phyloP scores from a whole-genome alignment of 2,113 vertebrate species.

The Guaruba guarouba region DNA sequence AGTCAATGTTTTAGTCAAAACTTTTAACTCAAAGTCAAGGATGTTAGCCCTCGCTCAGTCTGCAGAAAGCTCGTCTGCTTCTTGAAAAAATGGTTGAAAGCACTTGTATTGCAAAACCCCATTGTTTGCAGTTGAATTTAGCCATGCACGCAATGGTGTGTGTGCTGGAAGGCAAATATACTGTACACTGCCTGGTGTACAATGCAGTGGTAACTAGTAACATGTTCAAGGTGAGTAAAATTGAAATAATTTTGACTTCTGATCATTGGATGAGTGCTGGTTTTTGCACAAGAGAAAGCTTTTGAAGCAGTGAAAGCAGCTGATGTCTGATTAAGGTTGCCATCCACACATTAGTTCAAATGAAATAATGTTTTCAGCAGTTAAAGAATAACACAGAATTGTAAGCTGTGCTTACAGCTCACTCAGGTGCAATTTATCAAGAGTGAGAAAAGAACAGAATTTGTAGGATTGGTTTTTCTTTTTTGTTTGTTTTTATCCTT shows the following conservation, averaged over 20 bases:
- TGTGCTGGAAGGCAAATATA: background rate
- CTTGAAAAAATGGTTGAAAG: background rate
- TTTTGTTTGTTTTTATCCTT: background rate
- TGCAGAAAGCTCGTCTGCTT: background rate
- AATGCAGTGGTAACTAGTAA: background rate
- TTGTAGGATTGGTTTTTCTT: background rate
- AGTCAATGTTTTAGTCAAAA: background rate
- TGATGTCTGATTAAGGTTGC: background rate
- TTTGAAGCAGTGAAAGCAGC: background rate
- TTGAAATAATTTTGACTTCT: background rate
- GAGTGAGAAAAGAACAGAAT: background rate
- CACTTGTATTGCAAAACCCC: background rate
- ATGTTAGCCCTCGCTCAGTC: background rate
- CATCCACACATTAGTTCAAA: background rate
- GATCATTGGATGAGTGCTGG: background rate
- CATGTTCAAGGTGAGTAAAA: background rate
- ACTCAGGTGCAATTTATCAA: background rate
- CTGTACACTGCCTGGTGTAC: background rate
- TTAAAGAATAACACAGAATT: background rate
- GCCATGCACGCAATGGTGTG: background rate
- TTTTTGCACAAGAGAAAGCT: background rate
- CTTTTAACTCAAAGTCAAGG: background rate
- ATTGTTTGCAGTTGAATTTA: background rate
- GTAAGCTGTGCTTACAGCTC: background rate
- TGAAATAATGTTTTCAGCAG: background rate